Evolutionary conservation across 2,888 invertebrate genomes (phyloP), one percentile per base, ranked within the genome.

Genomic region (Trichopria drosophilae): DNA sequence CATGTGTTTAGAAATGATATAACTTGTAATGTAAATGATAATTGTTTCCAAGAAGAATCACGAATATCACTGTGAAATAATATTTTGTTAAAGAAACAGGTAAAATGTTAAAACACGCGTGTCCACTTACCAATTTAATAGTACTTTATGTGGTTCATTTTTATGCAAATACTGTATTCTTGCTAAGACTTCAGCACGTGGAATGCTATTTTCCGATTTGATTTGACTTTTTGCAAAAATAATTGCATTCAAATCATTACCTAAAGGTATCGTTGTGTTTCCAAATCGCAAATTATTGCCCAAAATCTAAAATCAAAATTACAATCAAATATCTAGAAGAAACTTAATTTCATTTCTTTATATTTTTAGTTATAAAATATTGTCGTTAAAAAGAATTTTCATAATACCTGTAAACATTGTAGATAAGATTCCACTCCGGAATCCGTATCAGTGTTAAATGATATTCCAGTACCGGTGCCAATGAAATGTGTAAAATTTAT

Each of bases 11-110:
- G 35, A 9, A 72, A 62, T 49, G 64, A 59, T 24, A 74, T 66
- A 22, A 71, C 50, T 63, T 74, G 70, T 6, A 74, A 36, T 10
- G 66, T 59, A 20, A 72, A 31, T 39, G 44, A 57, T 9, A 71
- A 48, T 6, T 65, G 40, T n/a, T 66, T 50, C 70, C 69, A 71
- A 3, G 67, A 43, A 22, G 52, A 50, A 7, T 58, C 13, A 24
- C 54, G 54, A 34, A 71, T 57, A 47, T 69, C 62, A 28, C 71
- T 70, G 32, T 5, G 58, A 63, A 24, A 23, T 20, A 20, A 37
- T 6, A 23, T 12, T 32, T 18, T 6, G 6, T 34, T 49, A 19
- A 28, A 18, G 15, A 18, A 20, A 40, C 23, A 24, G 12, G 47
- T 39, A 34, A 31, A 29, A 46, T 36, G n/a, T 10, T 10, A 34